Conservation (phyloP, 2,888 invertebrate genomes). For the Harpagoxenus sublaevis region DNA sequence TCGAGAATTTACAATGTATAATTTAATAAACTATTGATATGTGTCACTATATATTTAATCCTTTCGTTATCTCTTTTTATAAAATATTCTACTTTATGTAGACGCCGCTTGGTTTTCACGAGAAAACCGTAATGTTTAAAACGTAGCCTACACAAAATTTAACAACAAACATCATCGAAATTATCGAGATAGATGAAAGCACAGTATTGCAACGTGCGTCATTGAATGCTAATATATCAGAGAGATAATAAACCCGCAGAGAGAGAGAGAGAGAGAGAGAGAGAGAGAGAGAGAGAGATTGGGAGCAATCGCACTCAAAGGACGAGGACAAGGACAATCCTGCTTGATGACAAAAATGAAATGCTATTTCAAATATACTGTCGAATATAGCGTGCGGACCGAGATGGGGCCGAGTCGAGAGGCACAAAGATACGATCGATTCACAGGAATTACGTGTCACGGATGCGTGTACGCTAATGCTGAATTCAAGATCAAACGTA, state of each 20-base stretch:
- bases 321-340: not conserved
- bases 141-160: not conserved
- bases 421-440: not conserved
- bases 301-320: constrained; percentile 4
- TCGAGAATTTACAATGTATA: not conserved
- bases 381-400: not conserved
- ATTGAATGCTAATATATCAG: not conserved
- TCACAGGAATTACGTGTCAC: not conserved
- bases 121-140: not conserved
- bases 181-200: not conserved
- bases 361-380: constrained; percentile 16
- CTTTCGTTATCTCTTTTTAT: not conserved
- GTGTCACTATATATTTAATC: not conserved
- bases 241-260: not conserved
- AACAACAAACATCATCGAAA: not conserved
- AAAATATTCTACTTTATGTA: not conserved
- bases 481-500: constrained; percentile 34
- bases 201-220: not conserved
- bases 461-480: not conserved
- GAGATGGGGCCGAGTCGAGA: not conserved
- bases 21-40: constrained; percentile 10
- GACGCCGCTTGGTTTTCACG: not conserved
- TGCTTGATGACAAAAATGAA: constrained; percentile 26
- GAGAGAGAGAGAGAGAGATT: not conserved
- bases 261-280: not conserved